A percentile compares a stretch with the other conserved stretches of the same genome.
phyloP scores from a whole-genome alignment of 2,888 invertebrate genomes.

The Microctonus brassicae region DNA sequence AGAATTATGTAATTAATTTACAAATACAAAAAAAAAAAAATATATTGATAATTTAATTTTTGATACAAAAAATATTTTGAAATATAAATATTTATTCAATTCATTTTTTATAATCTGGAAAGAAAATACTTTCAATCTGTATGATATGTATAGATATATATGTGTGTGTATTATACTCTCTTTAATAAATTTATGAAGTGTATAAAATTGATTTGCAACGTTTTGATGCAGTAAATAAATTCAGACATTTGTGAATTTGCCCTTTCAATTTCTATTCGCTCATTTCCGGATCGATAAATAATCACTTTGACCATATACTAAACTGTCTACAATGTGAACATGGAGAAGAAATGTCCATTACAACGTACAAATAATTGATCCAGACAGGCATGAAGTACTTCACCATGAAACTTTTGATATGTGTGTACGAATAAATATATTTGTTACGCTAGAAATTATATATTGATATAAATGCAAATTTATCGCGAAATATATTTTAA shows the following conservation, averaged over 20 bases:
- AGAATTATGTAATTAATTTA: neutral
- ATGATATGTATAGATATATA: neutral
- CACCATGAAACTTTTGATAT: too few relatives aligned
- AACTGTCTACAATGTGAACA: constrained; percentile 15
- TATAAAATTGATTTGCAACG: constrained; percentile 25
- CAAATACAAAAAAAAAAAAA: too few relatives aligned
- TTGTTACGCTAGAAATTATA: too few relatives aligned
- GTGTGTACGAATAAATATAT: neutral
- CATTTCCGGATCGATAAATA: constrained; percentile 38
- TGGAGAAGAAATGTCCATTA: constrained; percentile 19
- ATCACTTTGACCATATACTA: constrained; percentile 23
- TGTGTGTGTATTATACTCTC: neutral
- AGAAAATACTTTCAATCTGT: too few relatives aligned
- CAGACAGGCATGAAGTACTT: constrained; percentile 19
- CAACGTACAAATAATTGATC: constrained; percentile 29
- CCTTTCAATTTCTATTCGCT: constrained; percentile 19
- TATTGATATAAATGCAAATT: too few relatives aligned
- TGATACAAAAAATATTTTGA: too few relatives aligned
- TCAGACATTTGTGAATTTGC: constrained; percentile 21
- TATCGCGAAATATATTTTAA: too few relatives aligned
- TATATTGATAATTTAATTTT: too few relatives aligned
- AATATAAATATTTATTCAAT: too few relatives aligned
- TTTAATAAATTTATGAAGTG: neutral
- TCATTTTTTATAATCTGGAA: too few relatives aligned
- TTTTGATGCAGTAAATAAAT: constrained; percentile 14